phyloP scores from a whole-genome alignment of 2,888 invertebrate genomes.

The Eledona agricola region DNA sequence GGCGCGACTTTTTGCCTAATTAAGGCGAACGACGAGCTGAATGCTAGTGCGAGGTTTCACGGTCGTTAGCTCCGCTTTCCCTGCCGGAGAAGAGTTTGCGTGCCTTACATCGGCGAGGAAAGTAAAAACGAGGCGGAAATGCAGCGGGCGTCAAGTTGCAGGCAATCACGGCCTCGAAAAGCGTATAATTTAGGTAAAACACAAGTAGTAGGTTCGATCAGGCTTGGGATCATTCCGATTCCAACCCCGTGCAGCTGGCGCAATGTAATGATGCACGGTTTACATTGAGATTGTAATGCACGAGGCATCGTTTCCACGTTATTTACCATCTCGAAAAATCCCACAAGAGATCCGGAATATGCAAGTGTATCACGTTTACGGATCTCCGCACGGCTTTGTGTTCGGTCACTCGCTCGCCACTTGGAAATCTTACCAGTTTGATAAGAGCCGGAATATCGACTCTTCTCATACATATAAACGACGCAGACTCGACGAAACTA shows the following conservation, averaged over 20 bases:
- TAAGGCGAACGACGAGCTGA: too few species aligned
- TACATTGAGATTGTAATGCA: constrained; percentile 42
- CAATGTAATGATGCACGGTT: constrained; percentile 38
- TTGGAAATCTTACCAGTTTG: too few species aligned
- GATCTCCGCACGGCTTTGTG: constrained; percentile 14
- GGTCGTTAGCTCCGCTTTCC: constrained; percentile 10
- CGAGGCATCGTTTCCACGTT: constrained; percentile 39
- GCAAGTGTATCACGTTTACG: constrained; percentile 28
- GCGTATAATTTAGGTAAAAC: constrained; percentile 32
- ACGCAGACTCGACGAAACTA: too few species aligned
- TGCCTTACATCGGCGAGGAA: constrained; percentile 13
- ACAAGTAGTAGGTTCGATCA: constrained; percentile 28
- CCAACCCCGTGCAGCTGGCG: constrained; percentile 26
- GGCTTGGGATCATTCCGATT: constrained; percentile 24
- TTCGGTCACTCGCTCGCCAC: constrained; percentile 11
- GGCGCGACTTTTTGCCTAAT: constrained; percentile 3
- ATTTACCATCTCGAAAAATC: constrained; percentile 38
- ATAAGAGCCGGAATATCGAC: too few species aligned
- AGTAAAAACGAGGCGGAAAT: constrained; percentile 33
- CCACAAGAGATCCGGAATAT: constrained; percentile 35
- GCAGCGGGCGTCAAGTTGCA: constrained; percentile 34
- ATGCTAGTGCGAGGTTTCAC: constrained; percentile 3
- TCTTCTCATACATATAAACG: too few species aligned
- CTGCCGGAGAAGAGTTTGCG: constrained; percentile 14
- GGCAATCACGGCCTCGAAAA: constrained; percentile 32